Base-by-base conservation (phyloP, 2,113 vertebrate species). In the Heteronetta atricapilla region DNA sequence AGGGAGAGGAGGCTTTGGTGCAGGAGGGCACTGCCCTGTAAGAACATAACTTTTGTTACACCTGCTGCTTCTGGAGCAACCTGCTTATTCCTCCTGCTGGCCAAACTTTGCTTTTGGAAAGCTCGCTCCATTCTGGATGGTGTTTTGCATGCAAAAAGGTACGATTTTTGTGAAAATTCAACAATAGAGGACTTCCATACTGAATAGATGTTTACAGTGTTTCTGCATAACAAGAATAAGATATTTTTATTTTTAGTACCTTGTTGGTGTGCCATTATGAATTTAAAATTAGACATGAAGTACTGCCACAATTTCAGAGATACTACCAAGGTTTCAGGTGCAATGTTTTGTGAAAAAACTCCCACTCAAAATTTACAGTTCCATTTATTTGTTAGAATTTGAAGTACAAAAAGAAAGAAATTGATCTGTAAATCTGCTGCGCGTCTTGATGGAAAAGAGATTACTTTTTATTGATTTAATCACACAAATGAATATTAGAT, bases 391-490 rank as follows among this genome's bases (percentile, higher is more conserved):
- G 73, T 68, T 86, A 63, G 69, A 34, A 72, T 62, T 58, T 3
- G 34, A 79, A 62, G 46, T 94, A 80, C 64, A 62, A 79, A 76
- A 92, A 70, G 60, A 72, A 89, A 88, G 53, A 89, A 72, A 96
- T 92, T 67, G 72, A 75, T 87, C 79, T 82, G n/a, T 94, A 95
- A 92, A 85, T 94, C 89, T 62, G 3, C n/a, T 91, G 73, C 66
- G 34, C 36, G 14, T 84, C 92, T 86, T 88, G 89, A 92, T 91
- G 91, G 93, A 80, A 81, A 72, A 88, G 85, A 93, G 75, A 88
- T 81, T 52, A 81, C 80, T 86, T 91, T 87, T 90, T 89, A 94
- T 96, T 77, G 87, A 93, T 94, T 78, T 78, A 89, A 87, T 85
- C 44, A 28, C 69, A 46, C 86, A 83, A 93, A 91, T 23, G n/a